These are phyloP conservation scores for Apostichopus leukothele DNA, from an alignment of 53 echinoderm and acorn worm species.

Conservation along the genomic window DNA sequence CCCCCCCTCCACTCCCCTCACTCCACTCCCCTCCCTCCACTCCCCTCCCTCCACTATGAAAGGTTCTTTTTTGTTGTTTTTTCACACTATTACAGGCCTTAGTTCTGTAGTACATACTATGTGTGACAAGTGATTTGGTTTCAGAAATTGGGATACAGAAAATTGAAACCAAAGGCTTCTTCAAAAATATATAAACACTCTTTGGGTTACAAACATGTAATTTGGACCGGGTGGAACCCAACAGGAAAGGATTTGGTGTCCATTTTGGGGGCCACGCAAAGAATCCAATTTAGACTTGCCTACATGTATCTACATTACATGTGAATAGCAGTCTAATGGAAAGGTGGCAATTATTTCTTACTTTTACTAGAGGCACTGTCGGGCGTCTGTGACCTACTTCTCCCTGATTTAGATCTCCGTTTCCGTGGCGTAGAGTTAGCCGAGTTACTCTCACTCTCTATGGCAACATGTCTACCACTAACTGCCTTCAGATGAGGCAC, in stretches of 20 bases:
- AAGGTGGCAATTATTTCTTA: background rate
- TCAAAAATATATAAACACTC: too few species aligned
- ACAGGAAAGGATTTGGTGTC: background rate
- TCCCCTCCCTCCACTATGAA: too few species aligned
- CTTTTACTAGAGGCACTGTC: slow-evolving; percentile 25
- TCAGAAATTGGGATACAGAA: too few species aligned
- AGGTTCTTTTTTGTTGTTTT: too few species aligned
- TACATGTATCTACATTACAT: background rate
- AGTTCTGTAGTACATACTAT: too few species aligned
- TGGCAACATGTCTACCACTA: slow-evolving; percentile 68
- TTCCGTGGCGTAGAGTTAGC: slow-evolving; percentile 56
- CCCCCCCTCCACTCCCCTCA: too few species aligned
- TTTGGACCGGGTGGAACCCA: background rate
- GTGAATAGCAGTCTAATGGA: background rate
- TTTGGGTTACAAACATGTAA: background rate
- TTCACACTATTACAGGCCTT: too few species aligned
- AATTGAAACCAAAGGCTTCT: too few species aligned
- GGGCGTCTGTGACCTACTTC: slow-evolving; percentile 19
- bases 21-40: too few species aligned
- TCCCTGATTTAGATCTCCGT: slow-evolving; percentile 27
- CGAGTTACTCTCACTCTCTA: slow-evolving; percentile 56
- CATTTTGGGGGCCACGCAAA: background rate
- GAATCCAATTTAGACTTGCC: too few species aligned
- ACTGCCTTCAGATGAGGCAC: slow-evolving; percentile 88
- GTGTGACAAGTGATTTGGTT: too few species aligned